Base-by-base conservation (phyloP, 2,113 vertebrate genomes). In the Tringa solitaria region DNA sequence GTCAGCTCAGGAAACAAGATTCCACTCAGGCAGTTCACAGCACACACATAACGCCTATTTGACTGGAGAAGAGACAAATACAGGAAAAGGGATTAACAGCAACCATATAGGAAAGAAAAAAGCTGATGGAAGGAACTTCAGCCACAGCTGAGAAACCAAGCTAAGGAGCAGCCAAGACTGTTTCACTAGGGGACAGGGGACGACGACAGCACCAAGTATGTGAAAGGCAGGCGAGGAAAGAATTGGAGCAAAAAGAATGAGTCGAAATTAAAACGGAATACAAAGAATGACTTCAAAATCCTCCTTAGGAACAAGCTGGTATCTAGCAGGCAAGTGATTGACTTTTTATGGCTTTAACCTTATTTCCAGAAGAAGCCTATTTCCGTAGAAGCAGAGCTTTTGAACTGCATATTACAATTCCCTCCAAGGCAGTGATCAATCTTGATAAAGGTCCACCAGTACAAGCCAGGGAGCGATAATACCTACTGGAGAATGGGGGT, bases 61-160 rank as follows among this genome's bases (percentile, higher is more conserved):
- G 35, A 85, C 57, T 84, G 37, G 50, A 92, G 48, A 76, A 48
- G 75, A 61, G 59, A 83, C 54, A 89, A 90, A 89, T 43, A 79
- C 68, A 92, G 76, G 67, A 88, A 86, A 90, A 88, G 72, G 14
- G 59, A 83, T 80, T 81, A 93, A 93, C 51, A 86, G 92, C 68
- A 93, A 86, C 27, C 6, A 8, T 19, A 63, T 17, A 68, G 57
- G 61, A 8, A 28, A 82, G 60, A 65, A 81, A 41, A 59, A 26
- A 57, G 30, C 23, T 80, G 79, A 56, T 41, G 50, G 45, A 76
- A 90, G 17, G 85, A 90, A 51, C 32, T 69, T 67, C 53, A 76
- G 46, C 18, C 37, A 81, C 46, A 81, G 72, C n/a, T 68, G 53
- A 93, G 50, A 83, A 88, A 46, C 6, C 8, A 79, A 57, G 39